Evolutionary conservation across 2,888 invertebrate species (phyloP).

Genomic region (Mesorhabditis belari): DNA sequence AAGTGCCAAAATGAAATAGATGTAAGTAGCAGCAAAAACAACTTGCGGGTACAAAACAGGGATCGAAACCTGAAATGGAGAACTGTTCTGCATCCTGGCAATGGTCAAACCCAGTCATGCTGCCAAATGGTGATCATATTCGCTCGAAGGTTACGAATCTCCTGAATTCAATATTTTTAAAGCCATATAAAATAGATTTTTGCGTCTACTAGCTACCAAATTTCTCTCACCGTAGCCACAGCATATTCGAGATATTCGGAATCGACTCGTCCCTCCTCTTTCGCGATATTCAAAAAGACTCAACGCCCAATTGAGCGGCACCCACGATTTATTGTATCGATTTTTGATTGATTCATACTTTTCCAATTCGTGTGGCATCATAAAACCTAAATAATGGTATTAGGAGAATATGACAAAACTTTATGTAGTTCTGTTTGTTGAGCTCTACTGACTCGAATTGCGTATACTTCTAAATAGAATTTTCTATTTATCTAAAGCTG

Average conservation of each 20-base stretch:
- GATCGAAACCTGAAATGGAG: too few relatives aligned
- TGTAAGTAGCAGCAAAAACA: background rate
- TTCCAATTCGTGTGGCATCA: background rate
- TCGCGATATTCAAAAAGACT: background rate
- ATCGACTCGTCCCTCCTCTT: background rate
- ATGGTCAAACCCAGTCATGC: background rate
- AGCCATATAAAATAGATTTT: too few relatives aligned
- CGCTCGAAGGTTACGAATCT: background rate
- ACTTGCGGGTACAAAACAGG: background rate
- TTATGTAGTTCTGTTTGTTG: too few relatives aligned
- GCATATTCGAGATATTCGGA: background rate
- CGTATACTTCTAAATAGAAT: too few relatives aligned
- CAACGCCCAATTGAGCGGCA: background rate
- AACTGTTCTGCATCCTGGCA: too few relatives aligned
- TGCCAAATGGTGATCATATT: background rate
- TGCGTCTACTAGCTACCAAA: too few relatives aligned
- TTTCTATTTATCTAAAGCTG: too few relatives aligned
- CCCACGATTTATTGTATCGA: background rate
- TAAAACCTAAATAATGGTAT: background rate
- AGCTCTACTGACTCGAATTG: too few relatives aligned
- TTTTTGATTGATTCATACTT: background rate
- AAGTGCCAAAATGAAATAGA: background rate
- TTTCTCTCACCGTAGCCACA: too few relatives aligned
- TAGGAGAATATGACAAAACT: too few relatives aligned
- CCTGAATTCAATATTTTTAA: background rate